These are phyloP conservation scores for Fregata magnificens DNA, from an alignment of 2,113 vertebrate species.

Conservation along the genomic window DNA sequence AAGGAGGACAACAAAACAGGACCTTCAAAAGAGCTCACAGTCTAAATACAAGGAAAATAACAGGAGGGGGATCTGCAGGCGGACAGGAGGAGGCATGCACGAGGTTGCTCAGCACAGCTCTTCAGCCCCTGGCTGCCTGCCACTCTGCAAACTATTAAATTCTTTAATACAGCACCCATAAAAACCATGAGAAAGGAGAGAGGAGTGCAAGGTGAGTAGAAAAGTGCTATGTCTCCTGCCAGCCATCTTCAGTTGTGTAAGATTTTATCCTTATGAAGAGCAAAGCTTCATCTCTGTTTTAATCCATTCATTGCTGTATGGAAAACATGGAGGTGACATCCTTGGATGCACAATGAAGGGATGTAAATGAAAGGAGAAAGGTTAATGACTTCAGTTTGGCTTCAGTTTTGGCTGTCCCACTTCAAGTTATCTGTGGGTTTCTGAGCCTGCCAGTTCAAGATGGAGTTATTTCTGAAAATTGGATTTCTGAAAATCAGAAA, in stretches of 20 bases:
- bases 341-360: background rate
- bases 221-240: background rate
- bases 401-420: background rate
- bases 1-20: background rate
- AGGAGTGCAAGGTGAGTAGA: background rate
- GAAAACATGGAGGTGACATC: background rate
- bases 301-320: fast-evolving
- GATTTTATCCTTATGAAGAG: background rate
- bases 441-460: background rate
- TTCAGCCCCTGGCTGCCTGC: background rate
- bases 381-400: background rate
- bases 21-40: background rate
- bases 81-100: background rate
- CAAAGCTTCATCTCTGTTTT: background rate
- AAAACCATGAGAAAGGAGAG: background rate
- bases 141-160: background rate
- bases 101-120: background rate
- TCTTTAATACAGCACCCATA: background rate
- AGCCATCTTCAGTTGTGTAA: background rate
- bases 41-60: background rate
- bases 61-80: fast-evolving
- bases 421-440: background rate
- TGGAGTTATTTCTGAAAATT: background rate
- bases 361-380: background rate
- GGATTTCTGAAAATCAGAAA: background rate